Evolutionary conservation across 2,888 invertebrate genomes (phyloP).

Genomic region (Eupeodes latifasciatus): DNA sequence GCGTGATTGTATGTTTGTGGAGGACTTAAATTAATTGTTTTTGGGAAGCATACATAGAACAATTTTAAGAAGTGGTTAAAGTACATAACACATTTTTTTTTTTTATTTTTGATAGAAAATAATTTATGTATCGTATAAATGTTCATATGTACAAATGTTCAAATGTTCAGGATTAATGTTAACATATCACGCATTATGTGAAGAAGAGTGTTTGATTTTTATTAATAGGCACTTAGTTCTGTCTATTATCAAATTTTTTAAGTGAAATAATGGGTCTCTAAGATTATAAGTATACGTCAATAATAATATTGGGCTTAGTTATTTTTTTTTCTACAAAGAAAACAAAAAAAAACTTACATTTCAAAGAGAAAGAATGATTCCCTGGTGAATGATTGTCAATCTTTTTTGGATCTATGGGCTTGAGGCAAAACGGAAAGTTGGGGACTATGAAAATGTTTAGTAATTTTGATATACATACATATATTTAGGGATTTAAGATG

Average conservation of each 20-base stretch:
- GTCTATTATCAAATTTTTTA: neutral
- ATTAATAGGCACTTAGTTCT: neutral
- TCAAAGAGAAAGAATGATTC: no score
- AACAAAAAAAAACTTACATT: no score
- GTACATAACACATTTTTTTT: slow-evolving; percentile 3
- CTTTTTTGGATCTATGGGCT: no score
- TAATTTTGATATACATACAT: no score
- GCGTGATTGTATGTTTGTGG: slow-evolving; percentile 20
- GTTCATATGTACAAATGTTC: neutral
- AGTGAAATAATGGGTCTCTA: neutral
- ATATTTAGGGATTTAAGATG: no score
- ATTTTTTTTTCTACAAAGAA: no score
- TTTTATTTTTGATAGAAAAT: neutral
- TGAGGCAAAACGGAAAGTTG: no score
- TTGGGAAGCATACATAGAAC: slow-evolving; percentile 11
- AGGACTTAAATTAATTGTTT: slow-evolving; percentile 28
- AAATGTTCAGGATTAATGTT: neutral
- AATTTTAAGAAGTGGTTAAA: slow-evolving; percentile 15
- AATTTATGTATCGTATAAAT: neutral
- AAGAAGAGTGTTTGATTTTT: neutral
- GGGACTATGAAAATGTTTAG: no score
- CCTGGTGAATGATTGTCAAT: no score
- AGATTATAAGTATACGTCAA: no score
- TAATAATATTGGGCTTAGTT: no score
- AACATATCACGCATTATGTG: slow-evolving; percentile 15